Evolutionary conservation across 1,140 invertebrate species (phyloP).

Genomic region (Temnothorax longispinosus): DNA sequence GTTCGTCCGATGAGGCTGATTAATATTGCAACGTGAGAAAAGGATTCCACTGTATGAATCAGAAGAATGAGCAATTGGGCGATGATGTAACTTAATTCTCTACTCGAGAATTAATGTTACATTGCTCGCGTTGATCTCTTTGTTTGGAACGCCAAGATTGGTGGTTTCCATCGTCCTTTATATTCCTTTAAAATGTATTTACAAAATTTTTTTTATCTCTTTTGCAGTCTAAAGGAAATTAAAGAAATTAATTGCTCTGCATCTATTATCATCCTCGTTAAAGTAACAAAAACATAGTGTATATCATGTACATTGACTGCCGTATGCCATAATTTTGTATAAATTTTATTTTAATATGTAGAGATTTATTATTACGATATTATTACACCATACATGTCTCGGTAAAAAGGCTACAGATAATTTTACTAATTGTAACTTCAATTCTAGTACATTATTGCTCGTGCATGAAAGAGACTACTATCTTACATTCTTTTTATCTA

Average conservation of each 20-base stretch:
- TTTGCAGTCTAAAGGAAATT: background rate
- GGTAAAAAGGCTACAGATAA: conserved; percentile 10
- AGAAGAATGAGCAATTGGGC: background rate
- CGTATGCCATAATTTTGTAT: conserved; percentile 37
- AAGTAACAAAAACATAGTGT: conserved; percentile 26
- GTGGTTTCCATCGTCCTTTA: conserved; percentile 3
- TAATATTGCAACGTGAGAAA: background rate
- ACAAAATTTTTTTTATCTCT: background rate
- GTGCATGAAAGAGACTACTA: background rate
- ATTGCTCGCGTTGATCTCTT: conserved; percentile 35
- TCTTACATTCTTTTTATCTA: background rate
- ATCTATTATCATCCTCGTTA: background rate
- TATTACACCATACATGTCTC: background rate
- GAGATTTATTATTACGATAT: background rate
- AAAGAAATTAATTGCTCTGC: background rate
- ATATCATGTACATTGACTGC: background rate
- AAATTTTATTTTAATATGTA: conserved; percentile 38
- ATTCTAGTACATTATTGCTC: background rate
- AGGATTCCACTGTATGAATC: background rate
- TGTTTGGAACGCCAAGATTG: background rate
- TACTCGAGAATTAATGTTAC: background rate
- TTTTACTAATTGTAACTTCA: conserved; percentile 3
- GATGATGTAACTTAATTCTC: conserved; percentile 22
- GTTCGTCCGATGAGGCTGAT: conserved; percentile 69
- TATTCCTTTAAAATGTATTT: conserved; percentile 8